Evolutionary conservation across 2,888 invertebrate genomes (phyloP), one percentile per base, ranked within the genome.

Genomic region (Pheosia tremula): DNA sequence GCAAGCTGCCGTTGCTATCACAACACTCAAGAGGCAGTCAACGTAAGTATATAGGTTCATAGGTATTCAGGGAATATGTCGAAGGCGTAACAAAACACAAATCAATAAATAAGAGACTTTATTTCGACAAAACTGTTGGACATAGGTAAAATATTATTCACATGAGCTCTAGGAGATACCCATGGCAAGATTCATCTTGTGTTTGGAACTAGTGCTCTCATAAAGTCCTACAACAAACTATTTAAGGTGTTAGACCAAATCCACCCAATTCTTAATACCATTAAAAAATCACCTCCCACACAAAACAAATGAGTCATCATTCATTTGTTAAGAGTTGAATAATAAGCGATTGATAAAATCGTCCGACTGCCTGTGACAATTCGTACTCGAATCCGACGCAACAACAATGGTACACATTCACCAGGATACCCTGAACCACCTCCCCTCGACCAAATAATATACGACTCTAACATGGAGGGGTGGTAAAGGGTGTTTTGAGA

Each of bases 281-380:
- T 49, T 50, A 50, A 38, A 54, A 54, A 54, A 9, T 38, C 53
- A 11, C 11, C 36, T 3, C 53, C 53, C 53, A 54, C 55, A 55
- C 55, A 8, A 78, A 77, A 69, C 74, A 83, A 88, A 88, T 86
- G 82, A 87, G 78, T 86, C 83, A 82, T 86, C 79, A 81, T 77
- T 80, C 81, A 86, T 88, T 87, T 87, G 86, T 87, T 84, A 85
- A 78, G 76, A 83, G 82, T 82, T 82, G 84, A 88, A 86, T 88
- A 89, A 89, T 89, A 90, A 86, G 85, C 85, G 86, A 89, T 89
- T 89, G 89, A 90, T 89, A 89, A 88, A 90, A 88, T 87, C 88
- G 80, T 81, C 84, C 83, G 81, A 80, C 88, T 89, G 90, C 81
- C 87, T 88, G 87, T 90, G 90, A 91, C 90, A 90, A 90, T 90